Evolutionary conservation across 2,113 vertebrate species (phyloP), one percentile per base, ranked within the genome.

Genomic region (Macheiramphus alcinus): DNA sequence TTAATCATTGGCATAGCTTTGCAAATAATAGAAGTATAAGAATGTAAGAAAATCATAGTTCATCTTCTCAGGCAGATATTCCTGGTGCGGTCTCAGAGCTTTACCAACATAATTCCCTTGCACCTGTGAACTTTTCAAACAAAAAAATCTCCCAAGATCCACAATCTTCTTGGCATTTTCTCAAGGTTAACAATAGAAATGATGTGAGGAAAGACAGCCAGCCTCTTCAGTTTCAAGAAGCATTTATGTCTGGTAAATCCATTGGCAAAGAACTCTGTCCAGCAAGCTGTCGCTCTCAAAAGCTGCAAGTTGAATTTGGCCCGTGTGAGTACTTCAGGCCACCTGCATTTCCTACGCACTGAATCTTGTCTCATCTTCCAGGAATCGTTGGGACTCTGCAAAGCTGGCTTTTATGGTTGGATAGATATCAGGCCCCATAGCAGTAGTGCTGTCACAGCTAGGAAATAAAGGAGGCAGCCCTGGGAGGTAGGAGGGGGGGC

Each of bases 81-180:
- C 13, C 42, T 66, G 3, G 2, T 71, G 50, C 0, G 0, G 0
- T n/a, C 2, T 2, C 16, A 47, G 36, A 91, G 9, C 7, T 79
- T 90, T 75, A 45, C 34, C 25, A 38, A 14, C 3, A 47, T 15
- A 45, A 74, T 50, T 71, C 18, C 6, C 17, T 62, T 38, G 10
- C 1, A 23, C 3, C 7, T 61, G 13, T 16, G 18, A 62, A 36
- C 3, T 13, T 70, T 80, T 67, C 7, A 52, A 72, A 75, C 10
- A 53, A 43, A 91, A 91, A 55, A 23, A 8, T 43, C 27, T 62
- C 43, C 1, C 48, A 52, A 48, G 19, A 66, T 83, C 23, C 38
- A 59, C 38, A 76, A 3, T 45, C 13, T 13, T 61, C 29, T 65
- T 81, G 61, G 79, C 1, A 36, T 85, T 93, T 86, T 74, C 50